Evolutionary conservation across 1,140 invertebrate genomes (phyloP), one percentile per base, ranked within the genome.

Genomic region (Nasonia vitripennis): DNA sequence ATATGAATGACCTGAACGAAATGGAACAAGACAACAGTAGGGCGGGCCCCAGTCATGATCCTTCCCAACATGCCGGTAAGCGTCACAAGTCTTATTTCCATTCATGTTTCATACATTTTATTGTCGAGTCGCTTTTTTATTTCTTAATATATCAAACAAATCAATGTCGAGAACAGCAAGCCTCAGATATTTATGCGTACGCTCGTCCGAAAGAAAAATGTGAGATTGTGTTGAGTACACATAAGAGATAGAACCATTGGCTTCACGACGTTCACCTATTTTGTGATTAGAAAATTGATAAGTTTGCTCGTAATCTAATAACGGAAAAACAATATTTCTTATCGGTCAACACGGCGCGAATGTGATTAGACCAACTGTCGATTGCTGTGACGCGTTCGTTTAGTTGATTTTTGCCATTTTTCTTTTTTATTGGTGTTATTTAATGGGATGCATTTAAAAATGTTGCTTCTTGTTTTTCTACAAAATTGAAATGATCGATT

Each of bases 1-100:
- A 97, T 81, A 93, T 93, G 92, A 93, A 93, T 90, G 95, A 95
- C 87, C 93, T 96, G 81, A 95, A 94, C 90, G 95, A 95, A 90
- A 94, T 95, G 93, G 95, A 95, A 92, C 93, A 94, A 90, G 93
- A 93, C 87, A 91, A 91, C 88, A 93, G 92, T 90, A 91, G 94
- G 93, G 91, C 94, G 87, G 91, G 94, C 89, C 89, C 94, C 85
- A 91, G 91, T 87, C 94, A 94, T 68, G 94, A 94, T 83, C 90
- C 92, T 81, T 93, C 91, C 83, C 92, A 93, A 89, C 94, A 94
- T 89, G 91, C 94, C 91, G 93, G 94, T 94, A 91, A 92, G 92
- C 90, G 82, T 70, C 68, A 45, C 37, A 7, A 45, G 31, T 77
- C 23, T n/a, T 67, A 6, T 48, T 79, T 11, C 74, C 12, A 82